A percentile compares a stretch with the other conserved stretches of the same genome.
phyloP scores from a whole-genome alignment of 2,888 invertebrate species.

The Chydorus sphaericus region DNA sequence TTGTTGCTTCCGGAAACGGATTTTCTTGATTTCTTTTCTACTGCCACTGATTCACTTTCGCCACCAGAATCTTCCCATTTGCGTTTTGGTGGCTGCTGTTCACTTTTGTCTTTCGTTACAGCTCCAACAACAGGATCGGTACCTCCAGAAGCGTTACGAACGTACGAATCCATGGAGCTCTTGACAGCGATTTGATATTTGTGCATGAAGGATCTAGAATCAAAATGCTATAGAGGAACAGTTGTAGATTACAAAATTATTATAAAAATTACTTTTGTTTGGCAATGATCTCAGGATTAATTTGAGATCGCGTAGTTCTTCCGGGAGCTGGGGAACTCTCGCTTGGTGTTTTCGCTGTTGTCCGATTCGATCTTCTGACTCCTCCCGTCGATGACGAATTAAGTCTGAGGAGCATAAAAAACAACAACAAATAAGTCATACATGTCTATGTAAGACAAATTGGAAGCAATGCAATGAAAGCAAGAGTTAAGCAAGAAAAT shows the following conservation, averaged over 20 bases:
- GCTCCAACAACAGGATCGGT: neutral
- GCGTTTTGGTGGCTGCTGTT: neutral
- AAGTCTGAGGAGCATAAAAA: no score
- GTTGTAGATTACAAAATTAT: neutral
- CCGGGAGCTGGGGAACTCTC: neutral
- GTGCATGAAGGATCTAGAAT: conserved; percentile 6
- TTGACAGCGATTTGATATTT: conserved; percentile 11
- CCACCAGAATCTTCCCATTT: conserved; percentile 10
- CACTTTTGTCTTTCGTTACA: neutral
- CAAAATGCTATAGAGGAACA: neutral
- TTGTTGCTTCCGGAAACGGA: neutral
- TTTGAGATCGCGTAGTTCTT: conserved; percentile 5
- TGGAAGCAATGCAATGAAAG: no score
- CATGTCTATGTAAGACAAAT: no score
- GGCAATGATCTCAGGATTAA: conserved; percentile 6
- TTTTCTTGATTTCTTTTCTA: neutral
- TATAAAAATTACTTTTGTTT: neutral
- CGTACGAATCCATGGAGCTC: conserved; percentile 7
- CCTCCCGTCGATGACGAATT: no score
- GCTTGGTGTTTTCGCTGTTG: neutral
- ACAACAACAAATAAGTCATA: no score
- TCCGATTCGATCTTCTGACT: no score
- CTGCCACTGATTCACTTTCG: no score
- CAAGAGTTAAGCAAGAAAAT: no score
- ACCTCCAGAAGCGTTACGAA: neutral